Conservation (phyloP, 2,797 vertebrate genomes). For the Anniella stebbinsi region DNA sequence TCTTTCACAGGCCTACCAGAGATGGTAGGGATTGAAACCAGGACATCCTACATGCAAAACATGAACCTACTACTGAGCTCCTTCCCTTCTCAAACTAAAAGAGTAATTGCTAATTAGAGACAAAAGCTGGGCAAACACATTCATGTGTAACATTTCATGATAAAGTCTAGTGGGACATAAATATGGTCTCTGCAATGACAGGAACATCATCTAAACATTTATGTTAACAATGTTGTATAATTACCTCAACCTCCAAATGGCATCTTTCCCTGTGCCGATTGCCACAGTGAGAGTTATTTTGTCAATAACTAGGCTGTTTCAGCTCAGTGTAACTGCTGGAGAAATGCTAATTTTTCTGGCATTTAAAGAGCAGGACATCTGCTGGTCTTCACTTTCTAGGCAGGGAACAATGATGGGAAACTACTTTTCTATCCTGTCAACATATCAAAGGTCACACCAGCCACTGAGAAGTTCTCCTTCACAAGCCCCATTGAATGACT, state of each 20-base stretch:
- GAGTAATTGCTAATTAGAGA: not conserved
- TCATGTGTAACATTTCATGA: not conserved
- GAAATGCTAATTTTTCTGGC: conserved; percentile 68
- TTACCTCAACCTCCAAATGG: not conserved
- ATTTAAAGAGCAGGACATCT: conserved; percentile 65
- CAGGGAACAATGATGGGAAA: conserved; percentile 51
- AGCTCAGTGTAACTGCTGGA: conserved; percentile 43
- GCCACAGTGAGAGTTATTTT: conserved; percentile 52
- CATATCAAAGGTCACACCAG: conserved; percentile 22
- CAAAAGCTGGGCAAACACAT: not conserved
- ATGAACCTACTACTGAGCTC: no score
- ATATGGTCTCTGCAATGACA: not conserved
- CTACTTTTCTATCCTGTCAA: conserved; percentile 38
- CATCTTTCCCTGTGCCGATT: conserved; percentile 5
- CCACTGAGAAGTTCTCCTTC: not conserved
- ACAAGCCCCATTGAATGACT: no score
- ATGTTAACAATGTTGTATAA: conserved; percentile 2
- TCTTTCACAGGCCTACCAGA: no score
- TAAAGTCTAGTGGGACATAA: not conserved
- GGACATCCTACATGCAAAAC: not conserved
- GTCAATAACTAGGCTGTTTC: conserved; percentile 52
- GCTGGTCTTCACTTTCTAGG: conserved; percentile 54
- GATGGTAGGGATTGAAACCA: no score
- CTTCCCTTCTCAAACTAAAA: not conserved
- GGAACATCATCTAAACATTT: not conserved